Conservation (phyloP, 2,797 vertebrate genomes). For the Merluccius polli region DNA sequence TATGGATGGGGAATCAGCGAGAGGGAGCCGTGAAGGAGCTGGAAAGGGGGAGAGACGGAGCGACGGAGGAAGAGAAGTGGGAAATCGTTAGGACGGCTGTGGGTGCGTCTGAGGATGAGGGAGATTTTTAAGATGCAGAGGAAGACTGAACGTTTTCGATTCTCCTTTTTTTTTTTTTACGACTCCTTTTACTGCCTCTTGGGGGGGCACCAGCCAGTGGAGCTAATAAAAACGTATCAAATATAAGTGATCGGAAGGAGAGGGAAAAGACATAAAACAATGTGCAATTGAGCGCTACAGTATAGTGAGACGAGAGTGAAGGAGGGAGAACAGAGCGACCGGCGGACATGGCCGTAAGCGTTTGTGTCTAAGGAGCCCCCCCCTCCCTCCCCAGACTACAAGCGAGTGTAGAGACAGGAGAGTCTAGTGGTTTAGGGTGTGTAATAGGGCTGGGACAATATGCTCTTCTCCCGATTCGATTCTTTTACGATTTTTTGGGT, state of each 20-base stretch:
- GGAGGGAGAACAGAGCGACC: background rate
- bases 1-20: background rate
- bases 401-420: background rate
- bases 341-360: background rate
- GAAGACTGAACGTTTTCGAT: background rate
- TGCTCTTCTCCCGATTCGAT: no score
- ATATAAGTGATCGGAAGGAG: background rate
- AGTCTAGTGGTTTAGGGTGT: background rate
- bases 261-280: background rate
- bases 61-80: background rate
- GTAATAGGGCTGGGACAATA: no score
- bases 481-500: no score
- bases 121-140: background rate
- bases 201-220: constrained; percentile 1
- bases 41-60: background rate
- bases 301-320: background rate
- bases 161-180: background rate
- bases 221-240: constrained; percentile 1
- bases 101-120: background rate
- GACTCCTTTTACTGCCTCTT: background rate
- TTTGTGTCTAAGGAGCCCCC: background rate
- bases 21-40: background rate
- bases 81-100: background rate
- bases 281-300: background rate
- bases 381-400: background rate